Conservation (phyloP, 2,797 vertebrate genomes). For the Malacoctenus gilli region DNA sequence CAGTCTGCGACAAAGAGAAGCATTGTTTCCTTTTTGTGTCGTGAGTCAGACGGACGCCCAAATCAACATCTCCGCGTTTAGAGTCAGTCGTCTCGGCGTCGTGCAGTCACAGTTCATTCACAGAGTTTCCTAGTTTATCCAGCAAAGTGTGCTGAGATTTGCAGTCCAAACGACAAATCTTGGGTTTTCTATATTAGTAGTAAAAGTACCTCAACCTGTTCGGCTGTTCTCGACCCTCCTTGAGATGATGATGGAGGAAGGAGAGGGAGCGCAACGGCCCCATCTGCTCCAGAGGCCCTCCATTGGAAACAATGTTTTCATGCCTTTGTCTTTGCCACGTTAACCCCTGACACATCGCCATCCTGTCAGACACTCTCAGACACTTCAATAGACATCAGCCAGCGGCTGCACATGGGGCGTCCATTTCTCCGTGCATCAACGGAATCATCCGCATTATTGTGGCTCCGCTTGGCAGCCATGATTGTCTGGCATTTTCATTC, state of each 20-base stretch:
- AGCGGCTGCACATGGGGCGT: slow-evolving; percentile 37
- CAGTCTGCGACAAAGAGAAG: slow-evolving; percentile 10
- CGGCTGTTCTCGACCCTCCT: slow-evolving; percentile 24
- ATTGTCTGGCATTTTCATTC: too few species aligned
- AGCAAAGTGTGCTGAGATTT: too few species aligned
- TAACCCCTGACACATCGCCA: slow-evolving; percentile 78
- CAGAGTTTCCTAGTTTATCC: too few species aligned
- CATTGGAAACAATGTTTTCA: slow-evolving; percentile 70
- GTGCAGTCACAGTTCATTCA: slow-evolving; percentile 11
- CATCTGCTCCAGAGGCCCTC: slow-evolving; percentile 72
- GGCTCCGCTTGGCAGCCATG: too few species aligned
- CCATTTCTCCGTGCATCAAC: slow-evolving; percentile 7
- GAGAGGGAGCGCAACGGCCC: slow-evolving; percentile 47
- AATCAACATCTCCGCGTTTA: slow-evolving; percentile 21
- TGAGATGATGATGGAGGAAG: slow-evolving; percentile 30
- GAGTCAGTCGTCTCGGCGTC: slow-evolving; percentile 20
- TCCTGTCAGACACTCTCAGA: slow-evolving; percentile 46
- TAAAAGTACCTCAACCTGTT: too few species aligned
- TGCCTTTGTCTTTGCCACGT: slow-evolving; percentile 80
- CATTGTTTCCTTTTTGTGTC: slow-evolving; percentile 17
- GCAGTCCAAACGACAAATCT: too few species aligned
- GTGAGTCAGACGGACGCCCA: slow-evolving; percentile 26
- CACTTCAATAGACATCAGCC: slow-evolving; percentile 35
- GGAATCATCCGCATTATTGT: neutral
- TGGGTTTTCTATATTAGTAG: too few species aligned